These are phyloP conservation scores for Bursaphelenchus mucronatus DNA, from an alignment of 1,140 invertebrate genomes.

Conservation along the genomic window DNA sequence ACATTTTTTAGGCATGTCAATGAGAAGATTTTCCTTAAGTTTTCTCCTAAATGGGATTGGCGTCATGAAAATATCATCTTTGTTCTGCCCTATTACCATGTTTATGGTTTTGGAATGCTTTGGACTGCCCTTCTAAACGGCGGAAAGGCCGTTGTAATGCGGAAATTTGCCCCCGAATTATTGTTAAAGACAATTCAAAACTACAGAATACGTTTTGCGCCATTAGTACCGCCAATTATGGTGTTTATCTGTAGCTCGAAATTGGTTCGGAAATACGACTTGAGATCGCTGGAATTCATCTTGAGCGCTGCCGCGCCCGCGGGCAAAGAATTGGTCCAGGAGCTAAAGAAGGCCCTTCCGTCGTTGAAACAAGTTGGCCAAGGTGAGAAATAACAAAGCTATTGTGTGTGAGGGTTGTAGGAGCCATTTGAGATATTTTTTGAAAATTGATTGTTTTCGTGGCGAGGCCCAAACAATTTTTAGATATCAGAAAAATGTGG, in stretches of 20 bases:
- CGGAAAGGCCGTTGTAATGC: conserved; percentile 69
- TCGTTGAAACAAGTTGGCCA: conserved; percentile 12
- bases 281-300: conserved; percentile 11
- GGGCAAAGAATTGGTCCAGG: conserved; percentile 2
- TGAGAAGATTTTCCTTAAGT: conserved; percentile 1
- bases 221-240: conserved; percentile 17
- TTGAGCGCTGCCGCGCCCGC: conserved; percentile 6
- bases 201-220: conserved; percentile 63
- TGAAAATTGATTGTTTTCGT: too few species aligned
- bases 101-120: conserved; percentile 70
- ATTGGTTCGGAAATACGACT: conserved; percentile 12
- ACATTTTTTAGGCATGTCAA: conserved; percentile 7
- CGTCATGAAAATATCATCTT: conserved; percentile 31
- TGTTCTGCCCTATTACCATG: conserved; percentile 78
- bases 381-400: not conserved
- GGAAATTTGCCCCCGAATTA: conserved; percentile 70
- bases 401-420: not conserved
- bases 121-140: conserved; percentile 66
- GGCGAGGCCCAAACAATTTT: too few species aligned
- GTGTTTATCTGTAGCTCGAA: conserved; percentile 10
- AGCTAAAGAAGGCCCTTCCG: conserved; percentile 3
- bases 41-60: conserved; percentile 10
- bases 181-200: conserved; percentile 69
- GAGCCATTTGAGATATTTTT: not conserved
- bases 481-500: too few species aligned